Percentiles rank a stretch among this genome's conserved stretches.
Conservation (phyloP, 2,888 invertebrate genomes). For the Endotricha flammealis region DNA sequence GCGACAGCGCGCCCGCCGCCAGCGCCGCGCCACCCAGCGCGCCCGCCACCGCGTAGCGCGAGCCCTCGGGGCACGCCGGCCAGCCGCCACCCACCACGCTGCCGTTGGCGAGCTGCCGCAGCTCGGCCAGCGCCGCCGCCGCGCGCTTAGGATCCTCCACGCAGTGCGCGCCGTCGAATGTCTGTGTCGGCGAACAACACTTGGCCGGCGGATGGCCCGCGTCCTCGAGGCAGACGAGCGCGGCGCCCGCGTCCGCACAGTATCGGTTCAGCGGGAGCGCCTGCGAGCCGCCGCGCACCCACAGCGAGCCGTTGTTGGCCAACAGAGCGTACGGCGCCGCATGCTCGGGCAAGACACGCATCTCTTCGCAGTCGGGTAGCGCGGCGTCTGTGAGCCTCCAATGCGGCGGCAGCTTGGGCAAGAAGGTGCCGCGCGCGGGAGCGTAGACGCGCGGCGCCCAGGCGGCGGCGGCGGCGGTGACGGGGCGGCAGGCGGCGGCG, state of each 20-base stretch:
- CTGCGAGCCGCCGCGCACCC: constrained; percentile 61
- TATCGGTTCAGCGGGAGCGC: constrained; percentile 77
- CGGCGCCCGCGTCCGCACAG: constrained; percentile 83
- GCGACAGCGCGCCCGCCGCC: constrained; percentile 73
- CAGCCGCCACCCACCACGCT: constrained; percentile 69
- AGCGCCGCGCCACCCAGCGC: constrained; percentile 68
- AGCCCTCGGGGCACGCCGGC: constrained; percentile 69
- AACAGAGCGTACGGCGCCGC: constrained; percentile 72
- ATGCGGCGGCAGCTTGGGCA: constrained; percentile 61
- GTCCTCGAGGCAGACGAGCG: constrained; percentile 79
- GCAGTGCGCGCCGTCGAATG: constrained; percentile 77
- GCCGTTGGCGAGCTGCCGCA: constrained; percentile 43
- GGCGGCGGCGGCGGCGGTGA: constrained; percentile 37
- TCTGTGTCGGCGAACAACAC: constrained; percentile 83
- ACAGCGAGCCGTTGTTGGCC: constrained; percentile 82
- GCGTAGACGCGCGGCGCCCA: constrained; percentile 81
- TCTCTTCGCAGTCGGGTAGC: constrained; percentile 46
- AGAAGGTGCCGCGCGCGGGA: constrained; percentile 54
- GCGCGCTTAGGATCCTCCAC: constrained; percentile 49
- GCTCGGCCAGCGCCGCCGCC: constrained; percentile 47
- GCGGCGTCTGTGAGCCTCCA: constrained; percentile 63
- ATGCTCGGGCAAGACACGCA: constrained; percentile 55
- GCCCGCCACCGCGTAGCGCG: constrained; percentile 79
- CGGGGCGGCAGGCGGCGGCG: constrained; percentile 67
- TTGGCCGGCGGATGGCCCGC: constrained; percentile 70